These are phyloP conservation scores for Junonia oenone DNA, from an alignment of 2,888 invertebrate genomes.

Conservation along the genomic window DNA sequence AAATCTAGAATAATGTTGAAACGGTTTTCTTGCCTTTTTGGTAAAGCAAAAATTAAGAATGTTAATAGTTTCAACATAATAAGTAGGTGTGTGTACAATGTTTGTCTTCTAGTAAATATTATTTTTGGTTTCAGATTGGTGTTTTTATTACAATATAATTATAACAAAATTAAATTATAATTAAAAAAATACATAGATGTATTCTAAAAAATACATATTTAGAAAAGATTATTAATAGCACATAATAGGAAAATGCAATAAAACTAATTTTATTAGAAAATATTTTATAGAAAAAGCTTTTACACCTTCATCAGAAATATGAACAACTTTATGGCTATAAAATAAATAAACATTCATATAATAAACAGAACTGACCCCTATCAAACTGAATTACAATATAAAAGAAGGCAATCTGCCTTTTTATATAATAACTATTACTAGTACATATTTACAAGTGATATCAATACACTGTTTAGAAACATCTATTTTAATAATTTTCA, in stretches of 20 bases:
- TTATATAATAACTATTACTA: background rate
- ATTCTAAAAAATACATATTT: background rate
- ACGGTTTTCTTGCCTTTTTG: constrained; percentile 30
- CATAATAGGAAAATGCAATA: background rate
- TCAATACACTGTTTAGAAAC: background rate
- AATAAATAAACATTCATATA: constrained; percentile 16
- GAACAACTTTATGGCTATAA: constrained; percentile 19
- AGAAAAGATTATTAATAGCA: too few species aligned
- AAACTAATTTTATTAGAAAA: constrained; percentile 9
- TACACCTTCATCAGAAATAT: constrained; percentile 12
- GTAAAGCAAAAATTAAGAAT: constrained; percentile 11
- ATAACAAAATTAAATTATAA: background rate
- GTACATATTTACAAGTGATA: background rate
- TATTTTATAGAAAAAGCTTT: constrained; percentile 16
- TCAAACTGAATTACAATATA: background rate
- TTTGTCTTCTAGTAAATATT: constrained; percentile 76
- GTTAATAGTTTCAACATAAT: constrained; percentile 40
- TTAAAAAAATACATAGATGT: background rate
- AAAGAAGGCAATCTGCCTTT: background rate
- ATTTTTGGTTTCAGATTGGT: constrained; percentile 62
- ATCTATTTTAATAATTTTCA: background rate
- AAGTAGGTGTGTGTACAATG: constrained; percentile 59
- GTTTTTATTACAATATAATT: constrained; percentile 39
- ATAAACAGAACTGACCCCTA: background rate
- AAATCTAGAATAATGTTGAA: constrained; percentile 16